Percentiles rank a stretch among this genome's conserved stretches.
Conservation (phyloP, 2,888 invertebrate genomes). For the Unio pictorum region DNA sequence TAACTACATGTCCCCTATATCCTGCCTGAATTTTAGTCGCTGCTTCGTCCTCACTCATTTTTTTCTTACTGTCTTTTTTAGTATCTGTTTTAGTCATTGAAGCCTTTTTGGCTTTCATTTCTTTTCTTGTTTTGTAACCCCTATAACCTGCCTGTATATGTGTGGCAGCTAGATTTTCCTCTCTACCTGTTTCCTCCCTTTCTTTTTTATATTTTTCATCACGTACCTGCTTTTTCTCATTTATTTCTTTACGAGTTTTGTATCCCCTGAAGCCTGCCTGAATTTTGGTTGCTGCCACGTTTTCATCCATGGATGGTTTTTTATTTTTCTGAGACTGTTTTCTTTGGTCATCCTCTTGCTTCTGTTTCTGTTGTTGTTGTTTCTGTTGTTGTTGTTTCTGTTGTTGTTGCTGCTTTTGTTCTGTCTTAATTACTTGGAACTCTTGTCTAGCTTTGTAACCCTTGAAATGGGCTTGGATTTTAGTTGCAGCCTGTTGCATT, state of each 20-base stretch:
- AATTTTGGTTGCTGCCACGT: conserved; percentile 53
- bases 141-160: conserved; percentile 1
- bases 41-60: conserved; percentile 28
- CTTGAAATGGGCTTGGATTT: no score
- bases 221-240: conserved; percentile 9
- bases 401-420: no score
- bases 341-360: no score
- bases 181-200: conserved; percentile 5
- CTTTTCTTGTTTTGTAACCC: no score
- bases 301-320: conserved; percentile 7
- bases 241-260: conserved; percentile 28
- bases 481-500: no score
- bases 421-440: no score
- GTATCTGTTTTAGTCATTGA: no score
- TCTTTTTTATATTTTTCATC: not conserved
- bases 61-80: no score
- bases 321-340: not conserved
- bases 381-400: no score
- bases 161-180: not conserved
- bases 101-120: no score
- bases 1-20: conserved; percentile 34
- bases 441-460: no score
- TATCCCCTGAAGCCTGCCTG: conserved; percentile 49
- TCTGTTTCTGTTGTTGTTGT: no score
- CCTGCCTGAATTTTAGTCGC: conserved; percentile 56